These are phyloP conservation scores for Proisotoma minuta DNA, from an alignment of 2,888 invertebrate genomes.

Conservation along the genomic window DNA sequence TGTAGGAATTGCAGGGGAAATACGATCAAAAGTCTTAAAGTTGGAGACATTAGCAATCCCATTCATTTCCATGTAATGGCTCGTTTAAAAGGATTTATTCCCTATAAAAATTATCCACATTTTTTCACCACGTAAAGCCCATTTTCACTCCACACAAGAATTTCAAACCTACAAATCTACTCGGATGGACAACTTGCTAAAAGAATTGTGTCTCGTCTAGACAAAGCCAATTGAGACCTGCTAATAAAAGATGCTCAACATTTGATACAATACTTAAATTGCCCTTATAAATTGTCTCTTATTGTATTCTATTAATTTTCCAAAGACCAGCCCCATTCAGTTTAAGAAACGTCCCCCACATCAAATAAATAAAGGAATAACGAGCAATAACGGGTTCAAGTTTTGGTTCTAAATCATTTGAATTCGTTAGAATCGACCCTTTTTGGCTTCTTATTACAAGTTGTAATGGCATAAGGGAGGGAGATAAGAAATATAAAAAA, in stretches of 20 bases:
- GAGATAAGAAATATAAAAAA: no score
- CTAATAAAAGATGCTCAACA: no score
- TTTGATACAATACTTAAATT: no score
- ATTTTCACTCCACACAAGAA: constrained; percentile 13
- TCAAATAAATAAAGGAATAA: no score
- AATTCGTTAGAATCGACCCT: background rate
- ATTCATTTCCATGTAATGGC: constrained; percentile 34
- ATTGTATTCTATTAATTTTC: no score
- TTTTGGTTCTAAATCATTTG: background rate
- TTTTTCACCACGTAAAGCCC: constrained; percentile 14
- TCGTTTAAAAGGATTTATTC: constrained; percentile 37
- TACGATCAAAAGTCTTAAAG: background rate
- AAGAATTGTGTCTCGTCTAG: no score
- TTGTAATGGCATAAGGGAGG: no score
- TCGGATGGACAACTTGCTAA: constrained; percentile 18
- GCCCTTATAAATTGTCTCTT: no score
- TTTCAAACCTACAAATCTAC: constrained; percentile 15
- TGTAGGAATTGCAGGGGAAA: background rate
- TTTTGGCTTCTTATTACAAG: background rate
- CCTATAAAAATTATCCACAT: constrained; percentile 38
- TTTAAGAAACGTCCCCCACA: no score
- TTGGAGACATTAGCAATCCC: constrained; percentile 8
- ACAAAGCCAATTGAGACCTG: no score
- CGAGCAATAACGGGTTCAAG: background rate
- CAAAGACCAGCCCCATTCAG: no score